phyloP scores from a whole-genome alignment of 2,113 vertebrate species.

The Neotragus moschatus region DNA sequence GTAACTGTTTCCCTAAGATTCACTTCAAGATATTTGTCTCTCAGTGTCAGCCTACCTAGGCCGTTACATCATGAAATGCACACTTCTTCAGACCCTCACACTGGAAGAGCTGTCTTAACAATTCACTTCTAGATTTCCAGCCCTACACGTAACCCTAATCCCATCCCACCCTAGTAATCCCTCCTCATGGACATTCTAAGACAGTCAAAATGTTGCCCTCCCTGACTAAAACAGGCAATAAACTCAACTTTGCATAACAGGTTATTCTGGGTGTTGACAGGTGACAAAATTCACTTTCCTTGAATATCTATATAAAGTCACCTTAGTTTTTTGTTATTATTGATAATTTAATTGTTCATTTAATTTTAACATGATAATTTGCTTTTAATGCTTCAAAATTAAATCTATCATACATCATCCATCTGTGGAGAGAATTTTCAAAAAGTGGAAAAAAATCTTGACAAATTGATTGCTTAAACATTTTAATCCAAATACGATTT shows the following conservation, averaged over 20 bases:
- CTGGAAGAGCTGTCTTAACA: not conserved
- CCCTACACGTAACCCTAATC: rapidly evolving
- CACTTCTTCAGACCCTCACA: not conserved
- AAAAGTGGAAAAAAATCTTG: not conserved
- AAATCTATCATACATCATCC: not conserved
- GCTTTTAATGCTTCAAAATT: not conserved
- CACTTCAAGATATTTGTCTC: not conserved
- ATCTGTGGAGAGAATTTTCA: not conserved
- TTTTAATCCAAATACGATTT: not conserved
- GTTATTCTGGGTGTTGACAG: not conserved
- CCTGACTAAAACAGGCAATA: not conserved
- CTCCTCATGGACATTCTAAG: not conserved
- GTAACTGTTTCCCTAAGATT: not conserved
- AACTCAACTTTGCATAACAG: not conserved
- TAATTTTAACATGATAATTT: not conserved
- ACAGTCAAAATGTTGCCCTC: not conserved
- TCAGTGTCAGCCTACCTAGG: not conserved
- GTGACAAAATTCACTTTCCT: not conserved
- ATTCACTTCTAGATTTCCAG: not conserved
- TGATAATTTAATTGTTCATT: not conserved
- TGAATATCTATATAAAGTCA: not conserved
- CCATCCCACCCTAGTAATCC: not conserved
- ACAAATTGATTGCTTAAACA: not conserved
- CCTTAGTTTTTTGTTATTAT: not conserved
- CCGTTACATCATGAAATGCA: not conserved